Base-by-base conservation (phyloP, 2,888 invertebrate species). In the Synergus itoensis region DNA sequence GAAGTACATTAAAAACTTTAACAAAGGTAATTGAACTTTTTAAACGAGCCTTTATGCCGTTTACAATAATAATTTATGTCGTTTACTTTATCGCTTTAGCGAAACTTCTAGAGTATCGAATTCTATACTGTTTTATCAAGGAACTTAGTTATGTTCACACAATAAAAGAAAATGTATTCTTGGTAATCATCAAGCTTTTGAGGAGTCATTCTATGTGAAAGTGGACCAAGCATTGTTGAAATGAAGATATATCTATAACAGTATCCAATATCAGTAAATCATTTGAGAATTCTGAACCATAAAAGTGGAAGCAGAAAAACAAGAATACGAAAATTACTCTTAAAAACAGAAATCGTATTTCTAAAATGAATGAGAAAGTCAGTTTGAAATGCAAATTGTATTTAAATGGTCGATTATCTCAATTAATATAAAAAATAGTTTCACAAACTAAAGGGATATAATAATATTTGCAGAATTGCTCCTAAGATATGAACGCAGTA, bases 1-100 rank as follows among this genome's bases (percentile, higher is more conserved):
- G 0, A 91, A 91, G 75, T 89, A 89, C 28, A 18, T 82, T n/a
- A 86, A 87, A 53, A 81, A 81, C 21, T 40, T 41, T 1, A 84
- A 84, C 45, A 87, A 87, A 87, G 89, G 90, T 89, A 86, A 81
- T 43, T 21, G 1, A 28, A 12, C 5, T 53, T 53, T n/a, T n/a
- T 53, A n/a, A 48, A 8, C 5, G 7, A n/a, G 0, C 7, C 1
- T 1, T 8, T 8, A 53, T n/a, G 16, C 16, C n/a, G 16, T 16
- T 48, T 4, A 16, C 48, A 53, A 7, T 53, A n/a, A 28, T 28
- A 28, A 28, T n/a, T n/a, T n/a, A n/a, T n/a, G n/a, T n/a, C 28
- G n/a, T 53, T 36, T n/a, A 53, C 8, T 8, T 53, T 53, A 16
- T n/a, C 16, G 48, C 48, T n/a, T 48, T n/a, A 1, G n/a, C 16